Evolutionary conservation across 2,888 invertebrate genomes (phyloP), one percentile per base, ranked within the genome.

Genomic region (Acronicta alni): DNA sequence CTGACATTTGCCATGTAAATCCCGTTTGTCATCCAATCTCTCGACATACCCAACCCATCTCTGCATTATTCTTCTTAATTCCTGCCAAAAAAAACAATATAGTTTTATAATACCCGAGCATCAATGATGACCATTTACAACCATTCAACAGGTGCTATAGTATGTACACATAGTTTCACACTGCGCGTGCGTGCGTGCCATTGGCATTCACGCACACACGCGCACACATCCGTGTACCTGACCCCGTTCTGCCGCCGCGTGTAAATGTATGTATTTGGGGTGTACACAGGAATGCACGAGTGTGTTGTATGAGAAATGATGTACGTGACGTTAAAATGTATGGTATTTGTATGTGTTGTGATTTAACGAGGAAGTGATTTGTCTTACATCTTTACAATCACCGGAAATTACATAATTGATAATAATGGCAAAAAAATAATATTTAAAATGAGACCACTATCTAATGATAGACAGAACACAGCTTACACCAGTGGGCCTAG

Each of bases 241-340:
- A 63, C 77, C 82, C 61, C 73, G 67, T 80, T 85, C 76, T 67
- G 72, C 66, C 66, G 64, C 59, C 68, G 68, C 54, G 39, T 14
- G 79, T 83, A 77, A 82, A 81, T 85, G 82, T 83, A 89, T 88
- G 89, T 87, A 88, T 88, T 80, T 84, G 72, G 88, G 83, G 75
- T 85, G 75, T 37, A 56, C 53, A 47, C 49, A 66, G 82, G 86
- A 82, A 86, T 86, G 84, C 16, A 46, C 67, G 45, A 65, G 57
- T 71, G 58, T 72, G 30, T 63, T 58, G 35, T 62, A 59, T 57
- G 47, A 41, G 55, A 49, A 53, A 54, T 52, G 42, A 49, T 54
- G 32, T 58, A 45, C 12, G 47, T 14, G 35, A 4, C 17, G 37
- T 20, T 62, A 14, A 47, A 54, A 48, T 45, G 12, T 59, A 64